Base-by-base conservation (phyloP, 2,888 invertebrate species). In the Diogma glabrata region DNA sequence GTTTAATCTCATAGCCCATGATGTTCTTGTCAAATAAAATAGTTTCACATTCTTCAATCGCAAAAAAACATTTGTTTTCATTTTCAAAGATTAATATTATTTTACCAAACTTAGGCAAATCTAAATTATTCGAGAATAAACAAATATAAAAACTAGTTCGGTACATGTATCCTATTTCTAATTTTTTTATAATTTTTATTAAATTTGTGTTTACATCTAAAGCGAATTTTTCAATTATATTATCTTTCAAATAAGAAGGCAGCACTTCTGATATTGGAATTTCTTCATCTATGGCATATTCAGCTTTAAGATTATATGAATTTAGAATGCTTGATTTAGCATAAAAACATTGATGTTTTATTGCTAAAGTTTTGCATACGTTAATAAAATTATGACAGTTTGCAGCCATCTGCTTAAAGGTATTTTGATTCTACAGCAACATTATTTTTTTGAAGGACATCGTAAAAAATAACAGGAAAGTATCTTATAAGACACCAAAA, bases 311-410 rank as follows among this genome's bases (percentile, higher is more conserved):
- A 26, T 10, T 26, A 26, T 26, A 26, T 26, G 28, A 26, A 26
- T 26, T 26, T 26, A 26, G 28, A 26, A 26, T 26, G 28, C 28
- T 26, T 26, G 28, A 26, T 26, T 26, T 26, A 26, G 28, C 36
- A 36, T 36, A 36, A 36, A 36, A 36, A 36, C 36, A 36, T 36
- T 36, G 36, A 36, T 36, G 36, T 26, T 26, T 26, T 26, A 26
- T 26, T 10, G 28, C 28, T 26, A 26, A 26, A 26, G 28, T 26
- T 10, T 26, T 26, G 28, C 28, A 26, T 26, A 36, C 36, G 9
- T 36, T 36, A 36, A 36, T 36, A 36, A 36, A 36, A 14, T 36
- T 36, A 36, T 36, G 36, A 9, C 36, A 36, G 36, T 36, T 36
- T 3, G 36, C n/a, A 36, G 36, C 36, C 36, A 36, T 36, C 36